Conservation (phyloP, 2,113 vertebrate genomes). For the Microcebus lehilahytsara region DNA sequence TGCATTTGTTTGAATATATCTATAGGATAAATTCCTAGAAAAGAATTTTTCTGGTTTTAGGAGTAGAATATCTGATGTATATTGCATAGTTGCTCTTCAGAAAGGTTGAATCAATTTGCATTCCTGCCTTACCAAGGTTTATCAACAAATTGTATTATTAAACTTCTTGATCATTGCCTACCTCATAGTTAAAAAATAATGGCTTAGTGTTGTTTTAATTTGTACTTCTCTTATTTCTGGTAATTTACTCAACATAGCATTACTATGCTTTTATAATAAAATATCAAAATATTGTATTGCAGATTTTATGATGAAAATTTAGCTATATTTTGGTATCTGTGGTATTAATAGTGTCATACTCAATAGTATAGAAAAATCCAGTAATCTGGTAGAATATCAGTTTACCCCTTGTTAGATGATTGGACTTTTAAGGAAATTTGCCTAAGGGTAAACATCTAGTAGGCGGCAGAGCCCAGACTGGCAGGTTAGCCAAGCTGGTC, state of each 20-base stretch:
- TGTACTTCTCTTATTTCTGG: neutral
- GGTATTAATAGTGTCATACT: neutral
- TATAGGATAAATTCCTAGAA: neutral
- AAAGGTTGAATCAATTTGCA: neutral
- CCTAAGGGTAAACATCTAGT: neutral
- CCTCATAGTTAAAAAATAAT: neutral
- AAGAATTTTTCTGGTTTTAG: neutral
- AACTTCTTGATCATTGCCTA: neutral
- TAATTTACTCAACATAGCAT: neutral
- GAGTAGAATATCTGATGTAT: neutral
- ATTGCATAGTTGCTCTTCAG: neutral
- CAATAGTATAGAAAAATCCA: neutral
- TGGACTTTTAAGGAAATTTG: neutral
- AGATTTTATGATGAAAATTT: constrained; percentile 24
- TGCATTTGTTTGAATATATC: neutral
- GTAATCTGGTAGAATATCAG: neutral
- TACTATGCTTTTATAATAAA: constrained; percentile 5
- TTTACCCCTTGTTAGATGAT: neutral
- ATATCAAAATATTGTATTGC: neutral
- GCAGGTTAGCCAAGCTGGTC: neutral
- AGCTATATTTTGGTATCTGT: neutral
- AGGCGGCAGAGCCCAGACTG: neutral
- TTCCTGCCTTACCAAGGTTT: neutral
- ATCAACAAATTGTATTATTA: neutral
- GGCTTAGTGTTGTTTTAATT: constrained; percentile 11